Conservation (phyloP, 37 sponge, comb jelly and placozoan genomes). For the Haliclona indistincta region DNA sequence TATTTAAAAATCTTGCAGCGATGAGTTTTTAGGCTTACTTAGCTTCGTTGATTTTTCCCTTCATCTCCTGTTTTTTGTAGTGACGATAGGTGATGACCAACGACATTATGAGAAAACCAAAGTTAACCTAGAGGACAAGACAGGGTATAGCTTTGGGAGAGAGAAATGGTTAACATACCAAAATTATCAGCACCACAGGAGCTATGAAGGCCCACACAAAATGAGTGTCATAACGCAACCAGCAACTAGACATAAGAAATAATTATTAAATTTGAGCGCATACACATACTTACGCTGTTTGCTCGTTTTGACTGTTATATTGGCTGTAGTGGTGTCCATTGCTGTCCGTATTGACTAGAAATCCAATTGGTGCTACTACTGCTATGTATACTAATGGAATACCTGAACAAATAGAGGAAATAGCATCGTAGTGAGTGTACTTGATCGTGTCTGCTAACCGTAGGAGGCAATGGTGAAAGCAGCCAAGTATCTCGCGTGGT, state of each 20-base stretch:
- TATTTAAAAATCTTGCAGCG: no score
- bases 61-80: no score
- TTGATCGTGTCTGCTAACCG: conserved; percentile 18
- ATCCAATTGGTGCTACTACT: no score
- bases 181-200: conserved; percentile 66
- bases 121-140: not conserved
- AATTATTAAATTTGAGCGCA: not conserved
- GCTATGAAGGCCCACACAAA: conserved; percentile 66
- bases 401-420: not conserved
- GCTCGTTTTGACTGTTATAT: not conserved
- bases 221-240: conserved; percentile 51
- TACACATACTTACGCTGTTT: not conserved
- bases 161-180: conserved; percentile 26
- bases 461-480: conserved; percentile 47
- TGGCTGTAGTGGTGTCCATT: no score
- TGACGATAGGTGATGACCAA: not conserved
- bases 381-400: not conserved
- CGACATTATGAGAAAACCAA: not conserved
- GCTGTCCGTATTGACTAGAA: no score
- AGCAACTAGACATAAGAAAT: conserved; percentile 56
- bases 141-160: not conserved
- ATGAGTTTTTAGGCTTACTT: no score
- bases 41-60: no score
- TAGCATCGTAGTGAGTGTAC: not conserved
- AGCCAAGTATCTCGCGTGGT: conserved; percentile 11